Evolutionary conservation across 2,888 invertebrate species (phyloP), one percentile per base, ranked within the genome.

Genomic region (Acanthococcus lagerstroemiae): DNA sequence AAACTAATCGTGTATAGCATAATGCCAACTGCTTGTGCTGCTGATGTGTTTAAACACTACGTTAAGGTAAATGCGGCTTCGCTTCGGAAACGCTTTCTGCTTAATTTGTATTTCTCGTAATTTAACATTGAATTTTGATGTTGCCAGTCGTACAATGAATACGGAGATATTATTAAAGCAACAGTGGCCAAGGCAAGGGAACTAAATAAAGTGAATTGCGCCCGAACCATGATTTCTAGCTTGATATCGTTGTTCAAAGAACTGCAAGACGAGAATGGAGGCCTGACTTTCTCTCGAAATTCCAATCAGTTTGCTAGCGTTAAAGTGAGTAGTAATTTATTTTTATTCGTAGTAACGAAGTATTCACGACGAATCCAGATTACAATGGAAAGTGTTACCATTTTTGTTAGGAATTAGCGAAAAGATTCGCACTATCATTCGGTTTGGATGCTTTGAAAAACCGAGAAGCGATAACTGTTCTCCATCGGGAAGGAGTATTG

Each of bases 1-100:
- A 99, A 99, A 79, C 81, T 99, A 56, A 89, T 97, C 72, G 94
- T 97, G 61, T 97, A 97, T 80, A 97, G 96, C 76, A 90, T 96
- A 71, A 84, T 97, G 77, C 93, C 92, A 26, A 90, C 95, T 1
- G 86, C 88, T 74, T 83, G 90, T 72, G 95, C 94, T 15, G 90
- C 95, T 0, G 91, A 93, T 75, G 88, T 99, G 67, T 95, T 99
- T 78, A 94, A 95, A 76, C 92, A 96, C 76, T 99, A 99, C 77
- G 93, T 95, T 68, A 94, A 92, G 82, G 90, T 90, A 75, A 73
- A 75, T 69, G 9, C 65, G 21, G 27, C 6, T 1, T 55, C 6
- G 17, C 26, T 7, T 27, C 27, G 12, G 26, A 1, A 2, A 26
- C 15, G 24, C 17, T 55, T 26, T n/a, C n/a, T 15, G n/a, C 6